phyloP scores from a whole-genome alignment of 2,113 vertebrate species.

The Myxocyprinus asiaticus region DNA sequence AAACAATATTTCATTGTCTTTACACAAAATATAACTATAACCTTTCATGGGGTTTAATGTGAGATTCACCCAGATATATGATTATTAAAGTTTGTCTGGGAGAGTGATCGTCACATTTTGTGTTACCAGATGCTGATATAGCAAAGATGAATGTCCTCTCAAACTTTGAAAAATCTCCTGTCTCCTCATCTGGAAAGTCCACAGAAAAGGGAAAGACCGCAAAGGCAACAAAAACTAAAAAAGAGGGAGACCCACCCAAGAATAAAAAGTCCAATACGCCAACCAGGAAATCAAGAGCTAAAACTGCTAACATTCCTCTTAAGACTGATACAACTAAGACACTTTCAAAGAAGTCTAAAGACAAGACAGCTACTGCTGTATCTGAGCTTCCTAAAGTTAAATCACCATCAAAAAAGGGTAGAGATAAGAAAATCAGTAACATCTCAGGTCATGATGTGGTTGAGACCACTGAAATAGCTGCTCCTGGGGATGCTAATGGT shows the following conservation, averaged over 20 bases:
- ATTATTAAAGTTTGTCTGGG: too few species aligned
- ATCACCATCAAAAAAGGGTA: not conserved
- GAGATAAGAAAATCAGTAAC: not conserved
- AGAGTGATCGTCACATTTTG: not conserved
- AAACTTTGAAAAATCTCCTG: not conserved
- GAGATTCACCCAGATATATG: too few species aligned
- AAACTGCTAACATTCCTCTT: not conserved
- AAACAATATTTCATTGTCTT: too few species aligned
- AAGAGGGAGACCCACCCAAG: not conserved
- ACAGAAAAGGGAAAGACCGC: not conserved
- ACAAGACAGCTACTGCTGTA: not conserved
- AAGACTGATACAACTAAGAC: conserved; percentile 2
- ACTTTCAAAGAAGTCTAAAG: not conserved
- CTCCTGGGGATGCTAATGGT: not conserved
- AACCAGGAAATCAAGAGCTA: conserved; percentile 1
- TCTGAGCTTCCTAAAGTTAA: not conserved
- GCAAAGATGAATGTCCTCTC: conserved; percentile 67
- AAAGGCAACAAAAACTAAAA: conserved; percentile 17
- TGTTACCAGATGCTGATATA: conserved; percentile 61
- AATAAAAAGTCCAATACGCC: conserved; percentile 7
- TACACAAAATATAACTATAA: too few species aligned
- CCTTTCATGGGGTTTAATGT: too few species aligned
- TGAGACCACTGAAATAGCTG: conserved; percentile 1
- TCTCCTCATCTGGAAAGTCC: not conserved
- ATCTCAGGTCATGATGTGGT: not conserved